Conservation (phyloP, 2,888 invertebrate species). For the Petrolisthes manimaculis region DNA sequence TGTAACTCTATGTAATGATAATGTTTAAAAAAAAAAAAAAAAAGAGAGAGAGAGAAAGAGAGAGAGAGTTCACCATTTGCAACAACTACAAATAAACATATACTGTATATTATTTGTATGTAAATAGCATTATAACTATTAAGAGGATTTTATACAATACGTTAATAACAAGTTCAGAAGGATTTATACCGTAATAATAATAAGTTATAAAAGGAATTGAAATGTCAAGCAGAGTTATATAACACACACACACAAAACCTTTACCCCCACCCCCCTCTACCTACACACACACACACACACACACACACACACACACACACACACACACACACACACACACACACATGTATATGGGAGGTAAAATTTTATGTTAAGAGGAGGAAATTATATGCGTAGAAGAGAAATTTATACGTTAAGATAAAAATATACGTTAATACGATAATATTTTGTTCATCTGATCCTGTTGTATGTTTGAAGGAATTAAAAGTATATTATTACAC, state of each 20-base stretch:
- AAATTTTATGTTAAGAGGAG: not conserved
- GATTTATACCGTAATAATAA: too few relatives aligned
- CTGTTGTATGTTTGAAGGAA: not conserved
- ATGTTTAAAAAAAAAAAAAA: not conserved
- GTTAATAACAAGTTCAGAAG: too few relatives aligned
- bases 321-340: slow-evolving; percentile 20
- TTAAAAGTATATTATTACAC: not conserved
- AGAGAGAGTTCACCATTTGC: not conserved
- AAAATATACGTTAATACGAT: not conserved
- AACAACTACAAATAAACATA: too few relatives aligned
- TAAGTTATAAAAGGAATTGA: too few relatives aligned
- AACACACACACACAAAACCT: not conserved
- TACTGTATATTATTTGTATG: too few relatives aligned
- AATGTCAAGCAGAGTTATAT: too few relatives aligned
- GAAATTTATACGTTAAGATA: not conserved
- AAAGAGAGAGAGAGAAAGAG: slow-evolving; percentile 17
- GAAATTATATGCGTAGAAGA: not conserved
- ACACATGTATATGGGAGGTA: slow-evolving; percentile 10
- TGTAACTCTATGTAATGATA: too few relatives aligned
- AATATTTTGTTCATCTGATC: not conserved
- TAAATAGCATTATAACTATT: too few relatives aligned
- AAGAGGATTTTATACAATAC: too few relatives aligned
- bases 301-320: not conserved
- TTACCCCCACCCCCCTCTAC: not conserved
- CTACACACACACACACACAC: too few relatives aligned